Conservation (phyloP, 2,888 invertebrate species). For the Stictocephala bisonia region DNA sequence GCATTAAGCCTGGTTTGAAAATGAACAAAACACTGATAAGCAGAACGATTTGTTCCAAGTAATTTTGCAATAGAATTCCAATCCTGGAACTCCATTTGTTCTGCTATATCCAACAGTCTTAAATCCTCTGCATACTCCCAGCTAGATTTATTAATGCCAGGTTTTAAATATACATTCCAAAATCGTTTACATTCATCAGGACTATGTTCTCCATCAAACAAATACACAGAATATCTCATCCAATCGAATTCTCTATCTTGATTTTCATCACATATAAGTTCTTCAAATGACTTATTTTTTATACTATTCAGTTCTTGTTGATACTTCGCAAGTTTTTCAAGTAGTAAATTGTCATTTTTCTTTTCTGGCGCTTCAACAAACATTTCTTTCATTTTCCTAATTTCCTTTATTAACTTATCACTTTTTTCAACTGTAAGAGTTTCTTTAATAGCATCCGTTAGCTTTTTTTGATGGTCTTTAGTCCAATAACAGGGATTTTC, state of each 20-base stretch:
- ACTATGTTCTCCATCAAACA: slow-evolving; percentile 65
- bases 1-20: slow-evolving; percentile 65
- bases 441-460: slow-evolving; percentile 41
- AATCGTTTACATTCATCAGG: slow-evolving; percentile 74
- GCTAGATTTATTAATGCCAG: slow-evolving; percentile 71
- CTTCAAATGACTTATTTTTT: slow-evolving; percentile 8
- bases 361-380: no score
- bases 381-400: neutral
- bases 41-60: slow-evolving; percentile 71
- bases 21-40: slow-evolving; percentile 77
- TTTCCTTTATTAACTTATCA: slow-evolving; percentile 11
- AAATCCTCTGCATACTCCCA: slow-evolving; percentile 70
- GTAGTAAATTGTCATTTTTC: neutral
- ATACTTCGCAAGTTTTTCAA: neutral
- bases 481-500: slow-evolving; percentile 24
- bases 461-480: slow-evolving; percentile 12
- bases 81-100: slow-evolving; percentile 68
- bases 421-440: slow-evolving; percentile 31
- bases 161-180: slow-evolving; percentile 79
- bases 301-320: slow-evolving; percentile 1
- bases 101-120: slow-evolving; percentile 64
- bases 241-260: slow-evolving; percentile 44
- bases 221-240: slow-evolving; percentile 30
- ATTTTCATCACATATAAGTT: slow-evolving; percentile 28
- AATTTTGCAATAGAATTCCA: slow-evolving; percentile 75